phyloP scores from a whole-genome alignment of 2,888 invertebrate species.

The Atrina japonica region DNA sequence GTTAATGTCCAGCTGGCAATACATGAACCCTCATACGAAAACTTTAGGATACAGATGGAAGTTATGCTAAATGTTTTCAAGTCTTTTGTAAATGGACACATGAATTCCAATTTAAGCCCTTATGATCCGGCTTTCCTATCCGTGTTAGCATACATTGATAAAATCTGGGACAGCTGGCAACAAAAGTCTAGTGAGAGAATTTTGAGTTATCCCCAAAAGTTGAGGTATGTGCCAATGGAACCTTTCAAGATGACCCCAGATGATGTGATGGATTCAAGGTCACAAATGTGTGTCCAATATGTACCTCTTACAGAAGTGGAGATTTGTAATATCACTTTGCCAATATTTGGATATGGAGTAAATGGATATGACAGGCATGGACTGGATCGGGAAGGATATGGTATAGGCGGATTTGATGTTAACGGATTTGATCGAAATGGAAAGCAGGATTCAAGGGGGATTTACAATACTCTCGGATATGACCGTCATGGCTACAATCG shows the following conservation, averaged over 20 bases:
- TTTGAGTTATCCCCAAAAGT: slow-evolving; percentile 64
- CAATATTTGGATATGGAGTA: slow-evolving; percentile 60
- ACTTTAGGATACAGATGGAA: slow-evolving; percentile 70
- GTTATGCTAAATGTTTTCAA: slow-evolving; percentile 68
- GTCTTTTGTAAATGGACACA: slow-evolving; percentile 77
- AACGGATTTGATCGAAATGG: slow-evolving; percentile 69
- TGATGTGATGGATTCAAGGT: slow-evolving; percentile 73
- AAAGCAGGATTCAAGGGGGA: slow-evolving; percentile 60
- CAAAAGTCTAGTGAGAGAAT: slow-evolving; percentile 65
- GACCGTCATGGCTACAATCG: slow-evolving; percentile 71
- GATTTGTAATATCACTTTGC: slow-evolving; percentile 66
- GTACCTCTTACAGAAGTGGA: slow-evolving; percentile 66
- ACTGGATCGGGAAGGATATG: slow-evolving; percentile 67
- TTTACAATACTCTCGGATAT: slow-evolving; percentile 69
- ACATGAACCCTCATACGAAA: slow-evolving; percentile 67
- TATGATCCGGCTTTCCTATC: slow-evolving; percentile 78
- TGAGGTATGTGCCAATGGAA: slow-evolving; percentile 70
- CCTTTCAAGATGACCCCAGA: slow-evolving; percentile 76
- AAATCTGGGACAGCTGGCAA: slow-evolving; percentile 77
- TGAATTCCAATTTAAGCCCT: slow-evolving; percentile 71
- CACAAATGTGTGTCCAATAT: slow-evolving; percentile 76
- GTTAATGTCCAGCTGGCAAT: slow-evolving; percentile 74
- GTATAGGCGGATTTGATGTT: slow-evolving; percentile 70
- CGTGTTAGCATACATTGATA: slow-evolving; percentile 77
- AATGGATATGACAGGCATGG: slow-evolving; percentile 70